Base-by-base conservation (phyloP, 1,140 invertebrate genomes). In the Xylocopa sonorina region DNA sequence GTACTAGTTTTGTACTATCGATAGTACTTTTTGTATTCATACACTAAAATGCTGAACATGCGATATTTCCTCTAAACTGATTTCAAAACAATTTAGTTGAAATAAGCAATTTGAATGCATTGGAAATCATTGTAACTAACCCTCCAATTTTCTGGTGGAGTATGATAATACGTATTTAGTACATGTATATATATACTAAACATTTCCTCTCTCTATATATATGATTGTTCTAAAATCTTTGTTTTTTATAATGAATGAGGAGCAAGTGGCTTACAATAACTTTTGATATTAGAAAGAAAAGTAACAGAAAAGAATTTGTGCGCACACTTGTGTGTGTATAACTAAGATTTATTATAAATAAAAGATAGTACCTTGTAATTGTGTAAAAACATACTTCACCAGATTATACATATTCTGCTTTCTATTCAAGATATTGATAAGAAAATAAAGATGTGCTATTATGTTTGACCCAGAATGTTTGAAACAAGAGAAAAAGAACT, bases 1-100 rank as follows among this genome's bases (percentile, higher is more conserved):
- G n/a, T n/a, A n/a, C n/a, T n/a, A n/a, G n/a, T n/a, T n/a, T n/a
- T n/a, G n/a, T n/a, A n/a, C n/a, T n/a, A n/a, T n/a, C n/a, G n/a
- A n/a, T n/a, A n/a, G n/a, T n/a, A n/a, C n/a, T n/a, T n/a, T n/a
- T n/a, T n/a, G n/a, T n/a, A n/a, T n/a, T n/a, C 27, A 51, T 41
- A 58, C 75, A 41, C 62, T 77, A 55, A 69, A 34, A n/a, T 14
- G 14, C 24, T 58, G 75, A 77, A n/a, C 1, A 29, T 77, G 53
- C 66, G 75, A 71, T 60, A 77, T 77, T 77, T 60, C 64, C 66
- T 77, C 55, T 60, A 41, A 77, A 77, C 75, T 64, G 75, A 32
- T 41, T 76, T 68, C 50, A 68, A 77, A 38, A 77, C 43, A 57
- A n/a, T 55, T 14, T 53, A 51, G 48, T 68, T 63, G 21, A 76